Evolutionary conservation across 2,888 invertebrate species (phyloP), one percentile per base, ranked within the genome.

Genomic region (Apoda limacodes): DNA sequence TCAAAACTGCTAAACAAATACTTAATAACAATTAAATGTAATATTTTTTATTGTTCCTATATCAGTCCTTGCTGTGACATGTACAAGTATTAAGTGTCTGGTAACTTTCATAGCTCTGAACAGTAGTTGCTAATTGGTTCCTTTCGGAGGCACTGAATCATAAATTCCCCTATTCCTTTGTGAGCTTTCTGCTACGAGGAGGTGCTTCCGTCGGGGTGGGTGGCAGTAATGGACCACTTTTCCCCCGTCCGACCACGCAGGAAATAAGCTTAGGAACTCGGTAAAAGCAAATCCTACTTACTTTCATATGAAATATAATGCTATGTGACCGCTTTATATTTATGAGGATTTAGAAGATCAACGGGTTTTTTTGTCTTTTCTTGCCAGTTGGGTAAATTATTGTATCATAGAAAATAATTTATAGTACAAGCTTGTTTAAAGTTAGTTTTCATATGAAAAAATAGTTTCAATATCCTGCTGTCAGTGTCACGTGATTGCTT

Each of bases 191-290:
- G 36, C 43, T 41, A 34, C 37, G n/a, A n/a, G n/a, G n/a, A n/a
- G n/a, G 36, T 36, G 42, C 25, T 5, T 4, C 24, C 25, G 48
- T 66, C 62, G 59, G 34, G 28, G 42, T 15, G 37, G 30, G 25
- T 41, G 47, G 52, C 54, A 45, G 60, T 75, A 78, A 80, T 76
- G 75, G 75, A 60, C 68, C 66, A 76, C 78, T 78, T 78, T 78
- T 74, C 71, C 69, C 7, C 7, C 5, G 55, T 71, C 62, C 70
- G 55, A 59, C 66, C 66, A 65, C 68, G 59, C 72, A 70, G 78
- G 78, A 78, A 80, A 78, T 80, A 78, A 80, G 78, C 80, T 78
- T 74, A 72, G 67, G 66, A 76, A 78, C 74, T 76, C 64, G 66
- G 63, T 80, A 76, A 80, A 78, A 80, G 80, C 76, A 70, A 76